Base-by-base conservation (phyloP, 2,888 invertebrate genomes). In the Erebia ligea region DNA sequence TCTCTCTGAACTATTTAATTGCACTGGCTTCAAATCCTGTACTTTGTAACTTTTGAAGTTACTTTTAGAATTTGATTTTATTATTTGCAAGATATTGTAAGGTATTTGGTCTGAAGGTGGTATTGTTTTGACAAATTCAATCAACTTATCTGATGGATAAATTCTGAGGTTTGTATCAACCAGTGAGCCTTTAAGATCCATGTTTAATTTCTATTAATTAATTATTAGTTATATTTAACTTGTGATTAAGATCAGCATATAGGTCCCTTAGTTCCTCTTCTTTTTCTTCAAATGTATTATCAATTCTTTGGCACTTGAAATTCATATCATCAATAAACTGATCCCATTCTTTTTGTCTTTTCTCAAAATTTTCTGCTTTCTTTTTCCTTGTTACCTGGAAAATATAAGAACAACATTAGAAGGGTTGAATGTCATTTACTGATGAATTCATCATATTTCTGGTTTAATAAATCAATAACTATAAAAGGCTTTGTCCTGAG, bases 321-420 rank as follows among this genome's bases (percentile, higher is more conserved):
- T 96, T 95, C 91, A 97, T 95, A 87, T 96, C 96, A 94, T 96
- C 95, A 87, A 97, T 95, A 82, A 97, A 97, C 76, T 94, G 94
- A 80, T 96, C 94, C 96, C 96, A 97, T 86, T 96, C 95, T 67
- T 88, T 88, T 77, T 88, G 83, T 61, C 93, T 86, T 73, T 85
- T 88, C 58, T 85, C 84, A 70, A 80, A 82, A 54, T 91, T 90
- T 74, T 84, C 84, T 73, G 76, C 76, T 75, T 82, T 77, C 71
- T 82, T 90, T 71, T 84, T 75, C 50, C 70, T 67, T 67, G 45
- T 69, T 19, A 42, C 45, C 73, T 73, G 58, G 45, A 69, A 61
- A 9, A 52, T 17, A 54, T 10, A 54, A 17, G 6, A n/a, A n/a
- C n/a, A 5, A n/a, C 17, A 17, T 10, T 9, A 17, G 52, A 52